These are phyloP conservation scores for Sclerurus mexicanus DNA, from an alignment of 2,113 vertebrate genomes.

Conservation along the genomic window DNA sequence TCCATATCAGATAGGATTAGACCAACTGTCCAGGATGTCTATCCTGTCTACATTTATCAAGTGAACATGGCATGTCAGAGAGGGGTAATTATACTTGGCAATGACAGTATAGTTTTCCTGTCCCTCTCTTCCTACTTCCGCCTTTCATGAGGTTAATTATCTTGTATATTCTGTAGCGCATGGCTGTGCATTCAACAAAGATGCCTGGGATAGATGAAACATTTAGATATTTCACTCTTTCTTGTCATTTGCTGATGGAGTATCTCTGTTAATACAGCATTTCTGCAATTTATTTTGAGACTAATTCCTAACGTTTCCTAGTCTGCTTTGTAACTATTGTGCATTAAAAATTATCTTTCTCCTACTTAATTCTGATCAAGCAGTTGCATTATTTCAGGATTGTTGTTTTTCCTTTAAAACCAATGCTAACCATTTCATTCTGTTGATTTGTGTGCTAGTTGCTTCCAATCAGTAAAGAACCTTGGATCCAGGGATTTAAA, in stretches of 20 bases:
- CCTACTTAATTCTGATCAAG: background rate
- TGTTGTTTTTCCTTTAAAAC: background rate
- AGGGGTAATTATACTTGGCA: background rate
- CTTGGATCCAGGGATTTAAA: background rate
- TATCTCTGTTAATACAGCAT: background rate
- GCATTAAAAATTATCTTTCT: background rate
- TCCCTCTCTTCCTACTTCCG: background rate
- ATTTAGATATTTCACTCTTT: background rate
- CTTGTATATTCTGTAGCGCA: background rate
- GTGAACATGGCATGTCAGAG: background rate
- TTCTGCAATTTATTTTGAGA: background rate
- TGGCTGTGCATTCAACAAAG: background rate
- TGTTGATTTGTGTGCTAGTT: background rate
- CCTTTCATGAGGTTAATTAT: background rate
- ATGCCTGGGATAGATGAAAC: background rate
- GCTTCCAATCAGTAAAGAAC: background rate
- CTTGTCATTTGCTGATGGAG: background rate
- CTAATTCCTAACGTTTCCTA: background rate
- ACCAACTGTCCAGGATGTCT: background rate
- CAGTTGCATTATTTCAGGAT: background rate
- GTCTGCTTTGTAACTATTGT: background rate
- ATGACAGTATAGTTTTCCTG: background rate
- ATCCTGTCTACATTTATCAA: background rate
- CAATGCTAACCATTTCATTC: background rate
- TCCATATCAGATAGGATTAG: background rate